phyloP scores from a whole-genome alignment of 2,888 invertebrate genomes.

The Mantis religiosa region DNA sequence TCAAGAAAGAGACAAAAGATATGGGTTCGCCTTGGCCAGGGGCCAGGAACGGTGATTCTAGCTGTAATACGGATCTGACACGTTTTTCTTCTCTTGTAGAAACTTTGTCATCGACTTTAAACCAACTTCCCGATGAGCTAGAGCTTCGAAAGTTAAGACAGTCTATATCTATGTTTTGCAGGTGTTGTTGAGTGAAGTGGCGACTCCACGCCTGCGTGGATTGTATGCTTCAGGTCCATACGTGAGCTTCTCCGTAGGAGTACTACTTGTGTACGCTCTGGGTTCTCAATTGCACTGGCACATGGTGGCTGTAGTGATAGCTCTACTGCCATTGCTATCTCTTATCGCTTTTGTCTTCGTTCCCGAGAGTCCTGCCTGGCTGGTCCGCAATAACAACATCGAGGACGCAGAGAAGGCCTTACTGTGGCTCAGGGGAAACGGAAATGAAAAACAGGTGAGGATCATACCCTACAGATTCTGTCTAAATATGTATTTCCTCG shows the following conservation, averaged over 20 bases:
- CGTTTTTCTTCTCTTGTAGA: too few relatives aligned
- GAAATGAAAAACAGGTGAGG: slow-evolving; percentile 39
- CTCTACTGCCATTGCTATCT: slow-evolving; percentile 57
- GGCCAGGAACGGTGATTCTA: too few relatives aligned
- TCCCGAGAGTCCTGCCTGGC: slow-evolving; percentile 74
- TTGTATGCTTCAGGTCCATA: slow-evolving; percentile 67
- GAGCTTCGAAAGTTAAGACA: too few relatives aligned
- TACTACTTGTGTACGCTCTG: slow-evolving; percentile 66
- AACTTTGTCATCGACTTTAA: too few relatives aligned
- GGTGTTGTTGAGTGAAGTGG: slow-evolving; percentile 73
- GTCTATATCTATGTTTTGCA: slow-evolving; percentile 46
- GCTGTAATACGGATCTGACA: too few relatives aligned
- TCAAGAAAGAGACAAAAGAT: too few relatives aligned
- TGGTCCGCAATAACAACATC: slow-evolving; percentile 57
- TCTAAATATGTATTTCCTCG: too few relatives aligned
- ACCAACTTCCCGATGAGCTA: too few relatives aligned
- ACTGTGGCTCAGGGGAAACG: slow-evolving; percentile 44
- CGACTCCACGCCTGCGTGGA: slow-evolving; percentile 67
- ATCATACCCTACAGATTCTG: too few relatives aligned
- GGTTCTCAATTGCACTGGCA: slow-evolving; percentile 68
- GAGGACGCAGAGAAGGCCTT: slow-evolving; percentile 55
- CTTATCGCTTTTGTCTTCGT: slow-evolving; percentile 59
- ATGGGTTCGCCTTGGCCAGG: too few relatives aligned
- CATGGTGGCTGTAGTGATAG: slow-evolving; percentile 60
- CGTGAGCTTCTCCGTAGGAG: slow-evolving; percentile 70